These are phyloP conservation scores for Drosophila pandora DNA, from an alignment of 1,140 invertebrate species.

Conservation along the genomic window DNA sequence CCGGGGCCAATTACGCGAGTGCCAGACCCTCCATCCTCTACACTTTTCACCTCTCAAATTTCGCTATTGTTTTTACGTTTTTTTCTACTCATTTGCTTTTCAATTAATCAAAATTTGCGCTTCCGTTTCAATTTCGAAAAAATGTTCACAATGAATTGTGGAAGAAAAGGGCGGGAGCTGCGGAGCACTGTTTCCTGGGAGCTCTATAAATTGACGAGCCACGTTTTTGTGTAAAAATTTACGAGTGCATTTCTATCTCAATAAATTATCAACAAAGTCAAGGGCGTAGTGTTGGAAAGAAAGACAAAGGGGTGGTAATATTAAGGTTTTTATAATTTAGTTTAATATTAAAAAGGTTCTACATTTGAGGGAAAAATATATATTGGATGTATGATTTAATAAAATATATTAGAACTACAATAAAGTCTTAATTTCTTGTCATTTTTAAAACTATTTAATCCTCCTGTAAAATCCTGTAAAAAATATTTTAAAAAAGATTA, in stretches of 20 bases:
- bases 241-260: slow-evolving; percentile 52
- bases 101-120: slow-evolving; percentile 71
- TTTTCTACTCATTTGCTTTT: slow-evolving; percentile 50
- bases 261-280: slow-evolving; percentile 60
- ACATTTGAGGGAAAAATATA: too few relatives aligned
- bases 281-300: not conserved
- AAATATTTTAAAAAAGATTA: too few relatives aligned
- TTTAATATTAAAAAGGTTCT: too few relatives aligned
- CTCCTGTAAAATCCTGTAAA: too few relatives aligned
- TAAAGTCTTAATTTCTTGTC: too few relatives aligned
- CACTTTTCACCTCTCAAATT: not conserved
- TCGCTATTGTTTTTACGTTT: slow-evolving; percentile 6
- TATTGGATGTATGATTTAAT: too few relatives aligned
- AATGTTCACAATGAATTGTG: slow-evolving; percentile 13
- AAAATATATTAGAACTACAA: too few relatives aligned
- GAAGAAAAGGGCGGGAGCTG: not conserved
- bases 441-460: too few relatives aligned
- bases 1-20: slow-evolving; percentile 49
- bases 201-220: slow-evolving; percentile 56
- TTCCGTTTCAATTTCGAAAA: slow-evolving; percentile 59
- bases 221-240: slow-evolving; percentile 47
- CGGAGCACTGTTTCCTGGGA: not conserved
- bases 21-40: not conserved
- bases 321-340: too few relatives aligned
- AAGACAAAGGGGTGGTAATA: not conserved